phyloP scores from a whole-genome alignment of 2,797 vertebrate genomes.

The Labeo calbasu region DNA sequence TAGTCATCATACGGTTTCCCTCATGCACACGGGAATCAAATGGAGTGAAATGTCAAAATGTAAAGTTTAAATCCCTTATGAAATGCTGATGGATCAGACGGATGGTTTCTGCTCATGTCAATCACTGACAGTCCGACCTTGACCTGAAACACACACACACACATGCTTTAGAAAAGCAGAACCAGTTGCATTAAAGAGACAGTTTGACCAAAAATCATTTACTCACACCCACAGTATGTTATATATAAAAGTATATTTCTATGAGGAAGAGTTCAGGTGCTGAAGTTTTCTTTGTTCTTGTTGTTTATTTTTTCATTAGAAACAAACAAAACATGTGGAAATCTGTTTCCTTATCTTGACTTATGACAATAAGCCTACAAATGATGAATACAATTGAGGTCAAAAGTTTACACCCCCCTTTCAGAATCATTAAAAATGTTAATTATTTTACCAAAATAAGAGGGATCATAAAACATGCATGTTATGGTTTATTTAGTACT shows the following conservation, averaged over 20 bases:
- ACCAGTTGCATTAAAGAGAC: neutral
- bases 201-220: neutral
- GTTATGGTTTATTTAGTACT: too few relatives aligned
- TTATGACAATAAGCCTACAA: neutral
- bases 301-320: neutral
- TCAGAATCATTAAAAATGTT: too few relatives aligned
- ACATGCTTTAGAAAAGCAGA: neutral
- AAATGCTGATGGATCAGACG: neutral
- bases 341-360: neutral
- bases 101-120: neutral
- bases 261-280: too few relatives aligned
- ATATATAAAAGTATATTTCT: too few relatives aligned
- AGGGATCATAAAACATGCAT: too few relatives aligned
- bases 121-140: neutral
- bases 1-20: slow-evolving; percentile 6
- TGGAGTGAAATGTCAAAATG: slow-evolving; percentile 23
- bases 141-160: slow-evolving; percentile 15
- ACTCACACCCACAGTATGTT: too few relatives aligned
- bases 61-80: slow-evolving; percentile 33
- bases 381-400: neutral
- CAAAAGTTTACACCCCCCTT: too few relatives aligned
- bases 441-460: too few relatives aligned
- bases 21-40: slow-evolving; percentile 14
- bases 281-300: too few relatives aligned
- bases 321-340: neutral